Conservation (phyloP, 2,888 invertebrate species). For the Apotomis turbidana region DNA sequence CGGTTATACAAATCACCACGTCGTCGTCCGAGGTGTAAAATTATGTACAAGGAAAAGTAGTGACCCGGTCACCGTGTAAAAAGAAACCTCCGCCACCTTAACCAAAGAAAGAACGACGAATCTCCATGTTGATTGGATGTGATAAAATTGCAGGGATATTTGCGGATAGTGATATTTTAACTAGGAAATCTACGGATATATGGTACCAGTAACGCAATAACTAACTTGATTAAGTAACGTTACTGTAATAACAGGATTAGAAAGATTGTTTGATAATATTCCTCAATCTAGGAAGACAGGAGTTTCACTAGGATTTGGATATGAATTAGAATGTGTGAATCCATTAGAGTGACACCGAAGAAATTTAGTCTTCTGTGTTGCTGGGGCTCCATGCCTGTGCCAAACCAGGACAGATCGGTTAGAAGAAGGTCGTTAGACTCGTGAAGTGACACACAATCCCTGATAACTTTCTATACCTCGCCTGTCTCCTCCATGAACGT, state of each 20-base stretch:
- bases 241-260: conserved; percentile 26
- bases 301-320: conserved; percentile 58
- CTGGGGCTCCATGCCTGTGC: conserved; percentile 80
- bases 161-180: conserved; percentile 31
- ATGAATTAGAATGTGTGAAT: conserved; percentile 67
- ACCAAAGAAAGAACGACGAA: conserved; percentile 62
- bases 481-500: conserved; percentile 96
- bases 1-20: conserved; percentile 73
- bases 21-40: conserved; percentile 57
- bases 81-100: conserved; percentile 78
- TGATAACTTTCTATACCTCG: conserved; percentile 88
- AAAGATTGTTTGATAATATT: neutral
- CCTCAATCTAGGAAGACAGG: conserved; percentile 48
- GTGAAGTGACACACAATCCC: conserved; percentile 77
- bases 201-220: conserved; percentile 17
- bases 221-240: conserved; percentile 12
- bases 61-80: conserved; percentile 70
- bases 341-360: conserved; percentile 65
- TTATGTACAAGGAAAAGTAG: conserved; percentile 70
- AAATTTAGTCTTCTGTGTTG: conserved; percentile 70
- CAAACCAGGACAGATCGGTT: conserved; percentile 81
- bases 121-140: conserved; percentile 13
- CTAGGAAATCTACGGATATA: conserved; percentile 13
- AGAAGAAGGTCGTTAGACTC: conserved; percentile 82
- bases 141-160: conserved; percentile 36